Evolutionary conservation across 1,140 invertebrate genomes (phyloP), one percentile per base, ranked within the genome.

Genomic region (Plectus sambesii): DNA sequence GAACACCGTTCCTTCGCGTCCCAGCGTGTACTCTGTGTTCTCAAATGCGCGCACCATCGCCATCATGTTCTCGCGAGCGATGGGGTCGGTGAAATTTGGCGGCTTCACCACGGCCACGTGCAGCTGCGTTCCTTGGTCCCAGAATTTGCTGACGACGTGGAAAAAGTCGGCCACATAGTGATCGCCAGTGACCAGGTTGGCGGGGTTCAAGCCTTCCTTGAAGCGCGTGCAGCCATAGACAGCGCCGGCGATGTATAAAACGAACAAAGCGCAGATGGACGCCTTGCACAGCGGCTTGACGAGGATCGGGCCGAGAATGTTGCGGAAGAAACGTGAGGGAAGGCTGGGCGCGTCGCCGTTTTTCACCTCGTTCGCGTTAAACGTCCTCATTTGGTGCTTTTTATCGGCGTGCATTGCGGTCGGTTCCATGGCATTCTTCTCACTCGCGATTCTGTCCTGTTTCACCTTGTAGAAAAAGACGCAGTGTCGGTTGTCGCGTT

Each of bases 141-240:
- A 67, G 30, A 67, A 67, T 3, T 51, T 30, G 41, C 68, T 67
- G 47, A 67, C 59, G 38, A 67, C 56, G 1, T 51, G 30, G 36
- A 67, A 67, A 37, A 68, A 67, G 23, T 50, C 44, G 6, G 63
- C 64, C 38, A 67, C 65, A 51, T 67, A 67, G 45, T 67, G 64
- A 39, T 58, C 47, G 37, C 56, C 49, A 2, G 66, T 69, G 19
- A 67, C 64, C 27, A 67, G 45, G 54, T 67, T 68, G 1, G 55
- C 59, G 12, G 64, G 64, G 37, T 67, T 61, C 22, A 67, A 37
- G 30, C 64, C 64, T 51, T 67, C 88, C 64, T 87, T 79, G 37
- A 94, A 80, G 49, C 81, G 81, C 0, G 82, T 84, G 0, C 87
- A 79, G 1, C 88, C 87, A 71, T 86, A 90, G 30, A 85, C 78